These are phyloP conservation scores for Dendrophyllia cribrosa DNA, from an alignment of 64 coral and sea anemone species.

Conservation along the genomic window DNA sequence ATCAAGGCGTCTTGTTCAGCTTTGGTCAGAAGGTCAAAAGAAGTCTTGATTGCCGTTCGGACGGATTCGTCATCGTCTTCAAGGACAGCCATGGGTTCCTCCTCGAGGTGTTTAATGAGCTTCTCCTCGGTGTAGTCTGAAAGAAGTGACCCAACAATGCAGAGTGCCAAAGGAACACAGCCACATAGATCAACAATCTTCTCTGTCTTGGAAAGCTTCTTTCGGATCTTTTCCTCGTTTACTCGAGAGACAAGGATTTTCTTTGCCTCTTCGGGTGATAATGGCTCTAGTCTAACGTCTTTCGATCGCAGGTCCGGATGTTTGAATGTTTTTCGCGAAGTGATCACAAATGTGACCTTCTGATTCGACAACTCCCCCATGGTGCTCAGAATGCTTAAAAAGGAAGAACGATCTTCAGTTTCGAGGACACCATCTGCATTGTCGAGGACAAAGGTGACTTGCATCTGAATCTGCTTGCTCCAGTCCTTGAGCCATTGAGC, in stretches of 20 bases:
- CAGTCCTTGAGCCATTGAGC: conserved; percentile 26
- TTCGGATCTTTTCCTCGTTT: background rate
- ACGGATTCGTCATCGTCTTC: background rate
- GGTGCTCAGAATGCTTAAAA: conserved; percentile 24
- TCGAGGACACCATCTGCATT: conserved; percentile 38
- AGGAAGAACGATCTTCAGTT: background rate
- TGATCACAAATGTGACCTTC: conserved; percentile 44
- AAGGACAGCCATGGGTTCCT: conserved; percentile 4
- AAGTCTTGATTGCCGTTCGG: conserved; percentile 33
- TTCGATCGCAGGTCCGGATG: background rate
- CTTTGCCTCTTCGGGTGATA: background rate
- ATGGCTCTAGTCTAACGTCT: background rate
- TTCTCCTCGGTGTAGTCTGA: conserved; percentile 18
- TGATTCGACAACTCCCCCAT: conserved; percentile 40
- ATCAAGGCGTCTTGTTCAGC: background rate
- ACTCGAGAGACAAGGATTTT: background rate
- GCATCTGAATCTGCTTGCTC: conserved; percentile 27
- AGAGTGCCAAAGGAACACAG: conserved; percentile 34
- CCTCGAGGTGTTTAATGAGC: background rate
- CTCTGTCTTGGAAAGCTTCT: background rate
- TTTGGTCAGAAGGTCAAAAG: background rate
- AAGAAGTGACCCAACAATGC: conserved; percentile 43
- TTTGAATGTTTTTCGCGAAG: conserved; percentile 28
- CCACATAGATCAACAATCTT: background rate
- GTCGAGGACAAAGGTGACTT: conserved; percentile 33